phyloP scores from a whole-genome alignment of 2,113 vertebrate genomes.

The Ciconia boyciana region DNA sequence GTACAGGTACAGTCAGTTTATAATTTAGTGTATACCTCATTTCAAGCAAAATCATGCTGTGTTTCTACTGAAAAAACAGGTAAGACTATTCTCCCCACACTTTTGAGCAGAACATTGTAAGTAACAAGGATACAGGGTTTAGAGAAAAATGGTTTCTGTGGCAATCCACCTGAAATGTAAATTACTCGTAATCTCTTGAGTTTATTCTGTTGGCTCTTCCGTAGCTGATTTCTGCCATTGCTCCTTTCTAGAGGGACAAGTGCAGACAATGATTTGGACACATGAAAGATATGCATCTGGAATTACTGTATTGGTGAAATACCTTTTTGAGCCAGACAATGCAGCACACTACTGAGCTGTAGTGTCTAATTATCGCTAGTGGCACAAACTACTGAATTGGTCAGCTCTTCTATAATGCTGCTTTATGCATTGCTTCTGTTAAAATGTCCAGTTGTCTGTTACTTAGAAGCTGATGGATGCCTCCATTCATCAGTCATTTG shows the following conservation, averaged over 20 bases:
- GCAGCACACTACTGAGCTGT: slow-evolving; percentile 52
- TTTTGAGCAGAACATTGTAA: neutral
- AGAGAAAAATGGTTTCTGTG: neutral
- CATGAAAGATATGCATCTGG: slow-evolving; percentile 34
- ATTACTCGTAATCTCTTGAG: neutral
- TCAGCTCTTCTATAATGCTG: slow-evolving; percentile 41
- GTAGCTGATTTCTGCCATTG: neutral
- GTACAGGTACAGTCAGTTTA: neutral
- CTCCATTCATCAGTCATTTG: slow-evolving; percentile 23
- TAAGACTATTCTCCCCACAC: neutral
- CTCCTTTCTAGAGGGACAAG: neutral
- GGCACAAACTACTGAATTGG: slow-evolving; percentile 51
- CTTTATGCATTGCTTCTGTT: slow-evolving; percentile 20
- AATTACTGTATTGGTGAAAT: slow-evolving; percentile 31
- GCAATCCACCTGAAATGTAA: neutral
- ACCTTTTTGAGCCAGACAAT: slow-evolving; percentile 32
- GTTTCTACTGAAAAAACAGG: neutral
- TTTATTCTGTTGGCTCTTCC: neutral
- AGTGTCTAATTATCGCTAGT: slow-evolving; percentile 65
- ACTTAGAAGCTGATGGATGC: neutral
- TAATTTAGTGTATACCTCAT: neutral
- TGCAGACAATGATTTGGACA: neutral
- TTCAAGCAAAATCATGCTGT: neutral
- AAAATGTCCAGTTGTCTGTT: slow-evolving; percentile 18
- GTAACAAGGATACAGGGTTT: neutral